Percentiles rank a stretch among this genome's conserved stretches.
These are phyloP conservation scores for Porites lutea DNA, from an alignment of 64 coral and sea anemone genomes.

Conservation along the genomic window DNA sequence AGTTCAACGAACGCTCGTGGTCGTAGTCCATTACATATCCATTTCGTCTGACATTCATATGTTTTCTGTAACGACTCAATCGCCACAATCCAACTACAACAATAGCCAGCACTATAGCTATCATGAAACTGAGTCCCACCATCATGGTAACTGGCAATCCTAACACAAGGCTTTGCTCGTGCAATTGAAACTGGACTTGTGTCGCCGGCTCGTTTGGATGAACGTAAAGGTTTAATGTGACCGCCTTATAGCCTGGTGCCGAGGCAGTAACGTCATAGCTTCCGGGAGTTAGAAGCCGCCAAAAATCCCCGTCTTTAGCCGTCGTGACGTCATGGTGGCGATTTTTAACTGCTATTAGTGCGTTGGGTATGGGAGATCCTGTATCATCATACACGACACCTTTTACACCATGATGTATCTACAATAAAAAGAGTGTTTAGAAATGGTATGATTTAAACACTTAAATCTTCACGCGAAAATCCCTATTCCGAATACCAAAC, in stretches of 20 bases:
- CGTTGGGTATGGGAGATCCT: conserved; percentile 78
- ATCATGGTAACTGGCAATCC: conserved; percentile 67
- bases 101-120: conserved; percentile 60
- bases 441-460: background rate
- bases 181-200: conserved; percentile 71
- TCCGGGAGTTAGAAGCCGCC: conserved; percentile 88
- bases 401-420: conserved; percentile 94
- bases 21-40: conserved; percentile 94
- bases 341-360: conserved; percentile 73
- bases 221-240: conserved; percentile 71
- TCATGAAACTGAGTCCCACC: conserved; percentile 56
- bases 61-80: conserved; percentile 63
- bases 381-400: conserved; percentile 88
- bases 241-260: conserved; percentile 58
- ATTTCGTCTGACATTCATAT: conserved; percentile 47
- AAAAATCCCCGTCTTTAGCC: conserved; percentile 91
- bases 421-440: conserved; percentile 4
- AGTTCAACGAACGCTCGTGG: conserved; percentile 80
- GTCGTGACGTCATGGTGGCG: conserved; percentile 80
- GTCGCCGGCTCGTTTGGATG: conserved; percentile 74
- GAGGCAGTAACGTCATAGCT: conserved; percentile 78
- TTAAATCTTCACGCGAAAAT: too few species aligned
- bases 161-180: conserved; percentile 43
- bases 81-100: conserved; percentile 75
- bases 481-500: too few species aligned